Percentiles rank a stretch among this genome's conserved stretches.
These are phyloP conservation scores for Holcopasites calliopsidis DNA, from an alignment of 1,140 invertebrate genomes.

Conservation along the genomic window DNA sequence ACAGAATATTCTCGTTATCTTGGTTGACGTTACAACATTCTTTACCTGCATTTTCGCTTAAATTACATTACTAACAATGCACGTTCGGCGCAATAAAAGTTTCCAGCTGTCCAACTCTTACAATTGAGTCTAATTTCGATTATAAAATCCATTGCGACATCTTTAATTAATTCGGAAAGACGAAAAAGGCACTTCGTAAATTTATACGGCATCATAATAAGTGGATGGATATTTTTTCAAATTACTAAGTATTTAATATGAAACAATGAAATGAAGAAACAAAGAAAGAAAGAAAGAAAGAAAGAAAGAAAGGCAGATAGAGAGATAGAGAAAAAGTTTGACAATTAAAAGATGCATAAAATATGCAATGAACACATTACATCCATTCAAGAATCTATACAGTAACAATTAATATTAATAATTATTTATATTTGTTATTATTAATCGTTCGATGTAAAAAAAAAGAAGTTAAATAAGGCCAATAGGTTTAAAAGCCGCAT, in stretches of 20 bases:
- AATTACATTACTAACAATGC: conserved; percentile 11
- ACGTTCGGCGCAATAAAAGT: neutral
- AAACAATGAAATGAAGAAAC: neutral
- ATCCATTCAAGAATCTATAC: conserved; percentile 70
- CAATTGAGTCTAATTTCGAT: neutral
- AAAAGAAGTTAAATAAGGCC: conserved; percentile 75
- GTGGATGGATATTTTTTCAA: conserved; percentile 23
- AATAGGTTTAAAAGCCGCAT: conserved; percentile 75
- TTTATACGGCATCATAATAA: conserved; percentile 25
- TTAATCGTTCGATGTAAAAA: conserved; percentile 70
- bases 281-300: neutral
- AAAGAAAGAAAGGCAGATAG: neutral
- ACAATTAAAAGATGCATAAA: conserved; percentile 60
- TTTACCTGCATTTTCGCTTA: conserved; percentile 7
- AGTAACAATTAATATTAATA: conserved; percentile 56
- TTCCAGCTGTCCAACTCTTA: neutral
- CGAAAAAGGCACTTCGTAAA: conserved; percentile 20
- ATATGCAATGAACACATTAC: conserved; percentile 73
- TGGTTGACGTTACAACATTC: conserved; percentile 3
- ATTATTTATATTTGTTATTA: conserved; percentile 62
- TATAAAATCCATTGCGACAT: neutral
- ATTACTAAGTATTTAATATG: conserved; percentile 9
- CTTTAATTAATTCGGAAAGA: neutral
- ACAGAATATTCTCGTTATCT: conserved; percentile 10
- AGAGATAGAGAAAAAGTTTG: neutral